Evolutionary conservation across 2,113 vertebrate species (phyloP).

Genomic region (Oceanodroma tethys): DNA sequence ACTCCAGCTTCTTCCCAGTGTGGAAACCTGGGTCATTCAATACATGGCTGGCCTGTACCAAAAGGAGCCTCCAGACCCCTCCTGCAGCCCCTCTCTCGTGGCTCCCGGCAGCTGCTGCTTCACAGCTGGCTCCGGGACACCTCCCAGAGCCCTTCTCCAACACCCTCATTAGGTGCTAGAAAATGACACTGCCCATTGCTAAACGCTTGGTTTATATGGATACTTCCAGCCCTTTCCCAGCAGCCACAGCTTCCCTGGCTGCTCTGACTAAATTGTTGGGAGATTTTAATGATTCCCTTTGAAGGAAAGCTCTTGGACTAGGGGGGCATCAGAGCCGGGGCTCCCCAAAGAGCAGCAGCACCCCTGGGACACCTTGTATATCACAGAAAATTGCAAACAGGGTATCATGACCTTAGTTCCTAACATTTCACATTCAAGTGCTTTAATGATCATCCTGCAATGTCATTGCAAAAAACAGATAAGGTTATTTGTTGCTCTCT

Average conservation of each 20-base stretch:
- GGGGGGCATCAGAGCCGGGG: background rate
- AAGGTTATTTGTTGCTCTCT: background rate
- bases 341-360: background rate
- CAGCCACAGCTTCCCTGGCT: background rate
- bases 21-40: background rate
- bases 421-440: background rate
- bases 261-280: background rate
- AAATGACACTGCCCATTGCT: background rate
- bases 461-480: background rate
- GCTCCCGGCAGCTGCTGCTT: background rate
- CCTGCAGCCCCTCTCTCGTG: background rate
- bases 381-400: background rate
- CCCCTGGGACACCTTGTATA: background rate
- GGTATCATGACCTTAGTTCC: background rate
- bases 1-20: background rate
- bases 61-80: background rate
- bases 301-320: background rate
- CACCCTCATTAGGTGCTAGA: background rate
- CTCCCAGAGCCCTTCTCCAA: background rate
- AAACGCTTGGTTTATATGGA: background rate
- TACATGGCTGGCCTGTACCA: rapidly evolving
- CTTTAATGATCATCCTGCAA: background rate
- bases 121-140: background rate
- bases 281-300: background rate
- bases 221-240: background rate